Evolutionary conservation across 2,888 invertebrate species (phyloP), one percentile per base, ranked within the genome.

Genomic region (Odontothrips loti): DNA sequence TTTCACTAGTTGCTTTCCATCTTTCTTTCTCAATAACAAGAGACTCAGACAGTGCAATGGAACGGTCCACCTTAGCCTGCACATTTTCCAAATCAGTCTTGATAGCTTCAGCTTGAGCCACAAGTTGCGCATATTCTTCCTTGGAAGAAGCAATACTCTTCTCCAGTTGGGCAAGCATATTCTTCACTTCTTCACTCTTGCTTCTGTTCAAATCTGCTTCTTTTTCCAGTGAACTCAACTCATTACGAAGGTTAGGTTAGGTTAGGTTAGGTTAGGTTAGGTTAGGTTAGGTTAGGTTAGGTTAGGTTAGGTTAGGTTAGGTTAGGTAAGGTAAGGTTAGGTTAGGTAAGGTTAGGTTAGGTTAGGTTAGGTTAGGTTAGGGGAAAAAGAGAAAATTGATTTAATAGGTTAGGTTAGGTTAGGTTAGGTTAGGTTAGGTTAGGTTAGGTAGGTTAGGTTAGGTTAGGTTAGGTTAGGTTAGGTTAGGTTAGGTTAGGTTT

Each of bases 51-150:
- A 99, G 89, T 1, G 98, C 97, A 86, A 99, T 98, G 9, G 97
- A 98, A 63, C 99, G 91, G 87, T 98, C 97, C 51, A 99, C 98
- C 91, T 99, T 99, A 83, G 96, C 97, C 88, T 99, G 98, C 0
- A 99, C 99, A 87, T 96, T 96, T 85, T 97, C 96, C 85, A 99
- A 90, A 87, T 98, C 98, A 4, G 96, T 94, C 89, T 99, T 99
- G 86, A 99, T 99, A 68, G 98, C 98, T 87, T 99, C 98, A 0
- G 99, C 99, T 89, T 99, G 98, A 20, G 98, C 97, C 86, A 99
- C 99, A 48, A 99, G 92, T 86, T 98, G 95, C 0, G 99, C 99
- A 86, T 99, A 99, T 87, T 99, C 99, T 87, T 99, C 99, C 88
- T 99, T 99, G 89, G 99, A 99, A 0, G 96, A 93, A 0, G 97